phyloP scores from a whole-genome alignment of 2,113 vertebrate genomes.

The Oenanthe melanoleuca region DNA sequence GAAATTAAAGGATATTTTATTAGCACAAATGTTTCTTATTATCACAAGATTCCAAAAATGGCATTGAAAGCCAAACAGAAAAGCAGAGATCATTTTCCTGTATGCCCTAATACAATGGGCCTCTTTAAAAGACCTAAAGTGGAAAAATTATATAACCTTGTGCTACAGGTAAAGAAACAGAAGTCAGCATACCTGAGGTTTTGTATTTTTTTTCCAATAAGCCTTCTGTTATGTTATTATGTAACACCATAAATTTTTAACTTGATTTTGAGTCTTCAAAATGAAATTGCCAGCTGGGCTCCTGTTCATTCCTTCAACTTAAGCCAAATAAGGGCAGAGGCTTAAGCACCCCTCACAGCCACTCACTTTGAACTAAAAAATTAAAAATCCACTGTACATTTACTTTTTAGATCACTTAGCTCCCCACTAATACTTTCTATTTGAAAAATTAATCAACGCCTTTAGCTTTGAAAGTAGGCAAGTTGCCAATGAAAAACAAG shows the following conservation, averaged over 20 bases:
- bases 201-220: not conserved
- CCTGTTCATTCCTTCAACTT: not conserved
- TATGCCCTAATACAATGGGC: not conserved
- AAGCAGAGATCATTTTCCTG: not conserved
- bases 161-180: not conserved
- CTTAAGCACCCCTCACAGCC: not conserved
- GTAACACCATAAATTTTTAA: not conserved
- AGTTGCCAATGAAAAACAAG: not conserved
- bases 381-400: not conserved
- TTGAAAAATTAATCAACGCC: slow-evolving; percentile 7
- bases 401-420: not conserved
- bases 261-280: not conserved
- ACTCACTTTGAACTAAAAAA: not conserved
- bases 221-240: not conserved
- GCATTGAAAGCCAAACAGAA: not conserved
- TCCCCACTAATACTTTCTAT: not conserved
- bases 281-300: not conserved
- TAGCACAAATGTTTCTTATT: not conserved
- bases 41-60: not conserved
- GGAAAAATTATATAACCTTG: not conserved
- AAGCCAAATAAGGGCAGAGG: not conserved
- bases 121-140: not conserved
- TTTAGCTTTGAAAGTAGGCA: not conserved
- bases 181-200: not conserved
- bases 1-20: not conserved